Conservation (phyloP, 2,888 invertebrate genomes). For the Agrypnus murinus region DNA sequence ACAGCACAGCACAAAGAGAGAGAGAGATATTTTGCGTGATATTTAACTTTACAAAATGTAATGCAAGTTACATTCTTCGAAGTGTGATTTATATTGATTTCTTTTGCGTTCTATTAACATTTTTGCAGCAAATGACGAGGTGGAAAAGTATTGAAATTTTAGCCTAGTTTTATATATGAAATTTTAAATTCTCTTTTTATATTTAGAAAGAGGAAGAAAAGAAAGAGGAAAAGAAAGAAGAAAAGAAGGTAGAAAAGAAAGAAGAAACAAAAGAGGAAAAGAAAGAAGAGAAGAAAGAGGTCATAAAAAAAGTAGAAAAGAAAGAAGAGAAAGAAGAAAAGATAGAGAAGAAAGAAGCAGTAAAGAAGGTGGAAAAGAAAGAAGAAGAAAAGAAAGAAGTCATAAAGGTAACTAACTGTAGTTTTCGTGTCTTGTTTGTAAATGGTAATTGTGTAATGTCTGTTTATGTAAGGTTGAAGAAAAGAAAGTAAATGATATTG, state of each 20-base stretch:
- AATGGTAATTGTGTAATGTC: slow-evolving; percentile 19
- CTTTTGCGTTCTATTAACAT: too few relatives aligned
- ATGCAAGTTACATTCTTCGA: too few relatives aligned
- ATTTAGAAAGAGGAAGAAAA: slow-evolving; percentile 55
- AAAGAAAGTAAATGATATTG: slow-evolving; percentile 66
- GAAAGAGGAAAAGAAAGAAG: slow-evolving; percentile 67
- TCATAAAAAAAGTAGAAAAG: slow-evolving; percentile 68
- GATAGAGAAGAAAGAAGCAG: slow-evolving; percentile 67
- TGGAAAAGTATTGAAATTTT: too few relatives aligned
- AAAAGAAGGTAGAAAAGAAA: slow-evolving; percentile 68
- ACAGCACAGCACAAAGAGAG: too few relatives aligned
- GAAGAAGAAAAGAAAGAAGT: slow-evolving; percentile 69
- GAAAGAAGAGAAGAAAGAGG: slow-evolving; percentile 55
- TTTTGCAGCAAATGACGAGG: too few relatives aligned
- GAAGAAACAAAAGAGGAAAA: slow-evolving; percentile 46
- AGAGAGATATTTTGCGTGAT: too few relatives aligned
- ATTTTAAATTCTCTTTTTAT: not conserved
- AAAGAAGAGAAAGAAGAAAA: slow-evolving; percentile 71
- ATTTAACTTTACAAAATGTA: too few relatives aligned
- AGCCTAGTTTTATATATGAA: too few relatives aligned
- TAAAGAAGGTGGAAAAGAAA: slow-evolving; percentile 68
- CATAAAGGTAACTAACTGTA: slow-evolving; percentile 34
- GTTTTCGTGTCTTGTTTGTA: slow-evolving; percentile 8
- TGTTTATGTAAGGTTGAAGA: slow-evolving; percentile 62
- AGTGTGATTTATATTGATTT: too few relatives aligned